phyloP scores from a whole-genome alignment of 1,140 invertebrate genomes.

The Ceratina japonica region DNA sequence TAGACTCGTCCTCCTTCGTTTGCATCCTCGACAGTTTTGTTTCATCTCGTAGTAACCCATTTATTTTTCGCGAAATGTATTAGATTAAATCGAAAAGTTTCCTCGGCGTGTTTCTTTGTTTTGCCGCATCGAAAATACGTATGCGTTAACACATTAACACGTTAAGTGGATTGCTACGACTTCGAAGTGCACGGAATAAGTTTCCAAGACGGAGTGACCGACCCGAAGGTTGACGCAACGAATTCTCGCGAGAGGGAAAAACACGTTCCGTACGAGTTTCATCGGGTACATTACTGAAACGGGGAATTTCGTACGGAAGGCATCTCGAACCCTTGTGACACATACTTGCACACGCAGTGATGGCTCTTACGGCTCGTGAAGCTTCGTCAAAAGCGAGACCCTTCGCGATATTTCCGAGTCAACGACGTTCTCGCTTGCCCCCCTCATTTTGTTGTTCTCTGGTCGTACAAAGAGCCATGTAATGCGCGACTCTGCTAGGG shows the following conservation, averaged over 20 bases:
- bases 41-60: slow-evolving; percentile 7
- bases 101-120: slow-evolving; percentile 1
- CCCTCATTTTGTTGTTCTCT: slow-evolving; percentile 36
- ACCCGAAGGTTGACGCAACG: background rate
- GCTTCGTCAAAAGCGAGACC: slow-evolving; percentile 59
- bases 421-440: slow-evolving; percentile 52
- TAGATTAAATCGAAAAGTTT: slow-evolving; percentile 25
- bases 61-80: slow-evolving; percentile 14
- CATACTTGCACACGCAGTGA: slow-evolving; percentile 30
- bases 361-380: slow-evolving; percentile 47
- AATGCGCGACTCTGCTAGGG: slow-evolving; percentile 45
- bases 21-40: background rate
- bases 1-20: slow-evolving; percentile 38
- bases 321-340: slow-evolving; percentile 38
- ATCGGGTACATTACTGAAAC: background rate
- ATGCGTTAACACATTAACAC: slow-evolving; percentile 39
- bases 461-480: slow-evolving; percentile 35
- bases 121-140: slow-evolving; percentile 18
- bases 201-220: background rate
- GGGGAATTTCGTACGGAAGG: background rate
- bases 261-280: background rate
- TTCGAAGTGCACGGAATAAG: slow-evolving; percentile 12
- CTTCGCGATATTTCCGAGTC: slow-evolving; percentile 63
- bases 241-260: background rate
- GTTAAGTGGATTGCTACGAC: slow-evolving; percentile 13